phyloP scores from a whole-genome alignment of 2,113 vertebrate species.

The Amblyopsis rosae region DNA sequence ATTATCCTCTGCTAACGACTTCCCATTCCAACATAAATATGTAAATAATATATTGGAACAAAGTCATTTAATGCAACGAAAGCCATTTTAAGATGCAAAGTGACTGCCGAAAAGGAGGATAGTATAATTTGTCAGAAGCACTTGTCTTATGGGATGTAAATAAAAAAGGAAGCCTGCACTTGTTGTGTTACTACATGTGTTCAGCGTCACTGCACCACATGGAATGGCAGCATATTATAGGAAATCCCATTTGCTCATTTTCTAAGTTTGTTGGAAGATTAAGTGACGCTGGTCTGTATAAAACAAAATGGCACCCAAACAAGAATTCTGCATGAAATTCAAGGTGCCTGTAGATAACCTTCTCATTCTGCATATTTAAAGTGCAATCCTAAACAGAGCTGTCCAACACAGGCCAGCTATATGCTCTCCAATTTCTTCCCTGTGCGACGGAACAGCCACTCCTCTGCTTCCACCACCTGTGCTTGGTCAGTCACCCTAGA shows the following conservation, averaged over 20 bases:
- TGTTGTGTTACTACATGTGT: conserved; percentile 53
- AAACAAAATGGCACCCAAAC: no score
- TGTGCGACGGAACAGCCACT: conserved; percentile 23
- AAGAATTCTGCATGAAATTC: no score
- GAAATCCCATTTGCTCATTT: conserved; percentile 55
- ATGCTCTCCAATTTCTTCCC: conserved; percentile 34
- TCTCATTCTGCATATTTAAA: no score
- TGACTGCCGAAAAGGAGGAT: conserved; percentile 61
- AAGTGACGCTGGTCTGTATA: conserved; percentile 13
- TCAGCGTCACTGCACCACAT: conserved; percentile 59
- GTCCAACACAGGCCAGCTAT: conserved; percentile 22
- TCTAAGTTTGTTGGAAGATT: conserved; percentile 51
- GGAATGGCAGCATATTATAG: conserved; percentile 48
- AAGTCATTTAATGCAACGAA: conserved; percentile 23
- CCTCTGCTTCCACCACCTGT: conserved; percentile 84
- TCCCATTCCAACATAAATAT: conserved; percentile 6
- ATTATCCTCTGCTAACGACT: neutral
- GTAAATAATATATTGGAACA: neutral
- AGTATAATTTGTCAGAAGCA: conserved; percentile 37
- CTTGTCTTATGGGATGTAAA: conserved; percentile 56
- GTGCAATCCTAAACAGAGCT: conserved; percentile 12
- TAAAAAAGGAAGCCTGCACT: conserved; percentile 48
- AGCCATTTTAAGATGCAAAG: conserved; percentile 34
- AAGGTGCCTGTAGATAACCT: no score
- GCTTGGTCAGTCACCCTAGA: conserved; percentile 76